Evolutionary conservation across 2,797 vertebrate genomes (phyloP).

Genomic region (Bradypodion pumilum): DNA sequence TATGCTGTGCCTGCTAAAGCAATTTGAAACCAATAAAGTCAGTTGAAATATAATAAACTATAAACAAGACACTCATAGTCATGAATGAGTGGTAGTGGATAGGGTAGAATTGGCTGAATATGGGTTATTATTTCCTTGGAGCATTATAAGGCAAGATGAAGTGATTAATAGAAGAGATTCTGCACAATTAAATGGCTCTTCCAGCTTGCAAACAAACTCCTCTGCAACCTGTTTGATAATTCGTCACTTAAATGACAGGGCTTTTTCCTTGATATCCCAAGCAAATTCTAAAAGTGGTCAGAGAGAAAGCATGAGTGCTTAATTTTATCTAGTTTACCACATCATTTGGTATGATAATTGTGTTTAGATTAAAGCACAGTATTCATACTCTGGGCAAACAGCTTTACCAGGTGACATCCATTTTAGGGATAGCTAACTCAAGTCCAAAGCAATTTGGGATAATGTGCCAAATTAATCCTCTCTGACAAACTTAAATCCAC

Average conservation of each 20-base stretch:
- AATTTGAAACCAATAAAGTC: slow-evolving; percentile 66
- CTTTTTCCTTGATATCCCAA: not conserved
- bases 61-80: slow-evolving; percentile 28
- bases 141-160: not conserved
- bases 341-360: not conserved
- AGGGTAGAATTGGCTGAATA: slow-evolving; percentile 45
- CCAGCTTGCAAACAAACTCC: not conserved
- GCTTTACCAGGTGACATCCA: not conserved
- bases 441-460: not conserved
- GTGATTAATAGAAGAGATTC: not conserved
- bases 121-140: slow-evolving; percentile 25
- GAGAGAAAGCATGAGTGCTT: not conserved
- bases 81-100: slow-evolving; percentile 36
- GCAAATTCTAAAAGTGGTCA: not conserved
- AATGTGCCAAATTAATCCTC: not conserved
- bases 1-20: slow-evolving; percentile 59
- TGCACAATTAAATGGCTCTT: not conserved
- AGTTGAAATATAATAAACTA: slow-evolving; percentile 44
- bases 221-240: not conserved
- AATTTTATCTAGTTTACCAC: not conserved
- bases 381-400: not conserved
- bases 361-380: not conserved
- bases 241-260: not conserved
- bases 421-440: not conserved
- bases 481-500: not conserved